Base-by-base conservation (phyloP, 2,113 vertebrate species). In the Mugil cephalus region DNA sequence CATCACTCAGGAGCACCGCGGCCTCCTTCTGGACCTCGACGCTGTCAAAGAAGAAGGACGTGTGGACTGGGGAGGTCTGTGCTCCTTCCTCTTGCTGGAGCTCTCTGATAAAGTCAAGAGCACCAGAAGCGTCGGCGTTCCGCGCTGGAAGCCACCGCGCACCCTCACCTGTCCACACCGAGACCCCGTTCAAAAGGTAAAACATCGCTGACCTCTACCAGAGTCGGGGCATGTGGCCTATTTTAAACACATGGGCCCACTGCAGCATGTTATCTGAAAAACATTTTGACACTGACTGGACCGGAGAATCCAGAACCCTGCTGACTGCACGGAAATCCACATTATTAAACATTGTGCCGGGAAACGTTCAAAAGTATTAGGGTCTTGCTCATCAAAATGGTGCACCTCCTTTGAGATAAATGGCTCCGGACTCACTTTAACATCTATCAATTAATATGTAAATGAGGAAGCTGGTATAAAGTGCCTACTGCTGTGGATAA, bases 31-130 rank as follows among this genome's bases (percentile, higher is more conserved):
- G 80, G 93, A 95, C 85, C 88, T 87, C 34, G 89, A 93, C 8
- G 91, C 93, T 10, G 83, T 91, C 77, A 86, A 87, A 34, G 92
- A 84, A 19, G 94, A 94, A n/a, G 93, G 90, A 14, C 79, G 86
- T 4, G 76, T 96, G 43, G 87, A 91, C 38, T 96, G 96, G 95
- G 82, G 91, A 58, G 92, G 87, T 39, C 69, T 96, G 19, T 92
- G 91, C 77, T 95, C 94, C 4, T 97, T 96, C 68, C 87, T 97
- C 62, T 84, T 94, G 10, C 74, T 94, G 66, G 84, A 91, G 19
- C 94, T 96, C 34, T 94, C 91, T 21, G 93, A 96, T 61, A 95
- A 93, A 83, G 89, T 95, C 4, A 94, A 94, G 73, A 90, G 79
- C 42, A 65, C 54, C 30, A 91, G 89, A 21, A 74, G 59, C 18